Base-by-base conservation (phyloP, 2,888 invertebrate species). In the Spatulosminthurus flaviceps region DNA sequence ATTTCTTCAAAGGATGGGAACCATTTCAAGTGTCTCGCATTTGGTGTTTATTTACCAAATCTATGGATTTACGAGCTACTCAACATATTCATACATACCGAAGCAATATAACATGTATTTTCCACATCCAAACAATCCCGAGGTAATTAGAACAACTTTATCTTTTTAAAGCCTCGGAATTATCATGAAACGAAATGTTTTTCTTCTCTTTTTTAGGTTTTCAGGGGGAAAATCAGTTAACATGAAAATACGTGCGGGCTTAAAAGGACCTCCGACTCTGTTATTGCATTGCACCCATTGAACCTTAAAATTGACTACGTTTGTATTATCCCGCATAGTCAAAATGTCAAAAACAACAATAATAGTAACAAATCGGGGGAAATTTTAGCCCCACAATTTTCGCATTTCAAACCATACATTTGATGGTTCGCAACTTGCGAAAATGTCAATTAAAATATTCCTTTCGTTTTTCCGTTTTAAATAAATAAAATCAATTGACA, bases 301-400 rank as follows among this genome's bases (percentile, higher is more conserved):
- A 13, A 51, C 51, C 51, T 7, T 34, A 51, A 5, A 51, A 51
- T 51, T 51, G 51, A 51, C 19, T 51, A 51, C 51, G 51, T 51
- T 2, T 51, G 5, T 51, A 51, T 51, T 51, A 51, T 51, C 51
- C n/a, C 16, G 16, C 16, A 11, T 51, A 51, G 51, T 51, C 7
- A 51, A 51, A 51, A 51, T 11, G 51, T 51, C 7, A 51, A 51
- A 51, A 51, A 51, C 51, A 51, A 19, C 51, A 51, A 51, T 51
- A 51, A 19, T 19, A 51, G 16, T 51, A 51, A 51, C 51, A 51
- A 51, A n/a, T 51, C 9, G 51, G 16, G 9, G 4, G 51, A 19
- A 2, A 51, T n/a, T n/a, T n/a, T n/a, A n/a, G n/a, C n/a, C n/a
- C n/a, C n/a, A n/a, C n/a, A n/a, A n/a, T n/a, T n/a, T n/a, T n/a